Evolutionary conservation across 2,797 vertebrate species (phyloP).

Genomic region (Hyperoplus immaculatus): DNA sequence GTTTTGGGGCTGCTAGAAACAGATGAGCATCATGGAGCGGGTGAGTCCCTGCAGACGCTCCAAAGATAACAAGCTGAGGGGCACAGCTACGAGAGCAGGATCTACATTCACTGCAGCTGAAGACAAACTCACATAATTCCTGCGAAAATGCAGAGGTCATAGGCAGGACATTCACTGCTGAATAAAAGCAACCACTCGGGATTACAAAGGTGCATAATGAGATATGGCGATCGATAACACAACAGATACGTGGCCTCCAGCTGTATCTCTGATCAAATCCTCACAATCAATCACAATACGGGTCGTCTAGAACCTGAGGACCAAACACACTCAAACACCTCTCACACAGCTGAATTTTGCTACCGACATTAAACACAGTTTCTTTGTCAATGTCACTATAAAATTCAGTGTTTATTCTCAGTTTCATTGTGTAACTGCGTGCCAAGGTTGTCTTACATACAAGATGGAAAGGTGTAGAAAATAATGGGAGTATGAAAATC

Average conservation of each 20-base stretch:
- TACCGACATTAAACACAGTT: background rate
- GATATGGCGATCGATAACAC: constrained; percentile 36
- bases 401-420: background rate
- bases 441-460: background rate
- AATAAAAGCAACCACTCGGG: background rate
- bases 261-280: constrained; percentile 15
- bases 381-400: background rate
- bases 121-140: too few relatives aligned
- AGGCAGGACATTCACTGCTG: too few relatives aligned
- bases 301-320: constrained; percentile 3
- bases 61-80: constrained; percentile 7
- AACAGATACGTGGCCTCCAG: constrained; percentile 27
- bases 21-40: constrained; percentile 21
- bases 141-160: too few relatives aligned
- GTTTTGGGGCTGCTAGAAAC: constrained; percentile 64
- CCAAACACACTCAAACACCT: background rate
- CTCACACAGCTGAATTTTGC: background rate
- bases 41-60: constrained; percentile 38
- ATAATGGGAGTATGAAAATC: constrained; percentile 37
- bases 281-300: constrained; percentile 14
- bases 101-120: background rate
- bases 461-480: constrained; percentile 33
- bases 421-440: background rate
- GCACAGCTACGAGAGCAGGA: constrained; percentile 16
- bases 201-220: constrained; percentile 25